phyloP scores from a whole-genome alignment of 2,113 vertebrate genomes.

The Nicator chloris region DNA sequence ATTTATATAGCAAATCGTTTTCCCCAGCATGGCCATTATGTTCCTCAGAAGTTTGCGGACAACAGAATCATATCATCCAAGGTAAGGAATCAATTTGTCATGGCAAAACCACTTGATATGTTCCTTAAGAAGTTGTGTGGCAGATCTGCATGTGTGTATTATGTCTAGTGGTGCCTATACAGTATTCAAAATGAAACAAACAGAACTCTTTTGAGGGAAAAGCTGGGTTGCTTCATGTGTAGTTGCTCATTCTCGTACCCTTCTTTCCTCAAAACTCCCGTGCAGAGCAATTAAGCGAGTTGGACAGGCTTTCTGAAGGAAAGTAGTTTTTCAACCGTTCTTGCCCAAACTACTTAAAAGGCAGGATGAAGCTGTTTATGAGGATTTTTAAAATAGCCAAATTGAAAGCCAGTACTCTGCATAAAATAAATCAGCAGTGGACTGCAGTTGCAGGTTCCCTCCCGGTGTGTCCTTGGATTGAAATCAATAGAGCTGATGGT shows the following conservation, averaged over 20 bases:
- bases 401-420: not conserved
- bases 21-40: slow-evolving; percentile 91
- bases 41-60: slow-evolving; percentile 94
- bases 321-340: not conserved
- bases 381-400: not conserved
- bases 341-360: not conserved
- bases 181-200: not conserved
- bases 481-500: not conserved
- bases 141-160: not conserved
- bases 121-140: not conserved
- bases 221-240: not conserved
- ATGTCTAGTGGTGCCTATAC: not conserved
- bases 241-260: not conserved
- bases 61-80: slow-evolving; percentile 98
- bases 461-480: not conserved
- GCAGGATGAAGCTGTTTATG: not conserved
- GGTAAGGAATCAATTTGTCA: slow-evolving; percentile 72
- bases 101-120: not conserved
- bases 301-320: not conserved
- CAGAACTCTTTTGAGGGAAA: not conserved
- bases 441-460: not conserved
- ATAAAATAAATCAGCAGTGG: not conserved
- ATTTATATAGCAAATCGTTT: slow-evolving; percentile 96
- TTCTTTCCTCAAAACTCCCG: not conserved
- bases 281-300: not conserved